phyloP scores from a whole-genome alignment of 2,797 vertebrate genomes.

The Bradypodion pumilum region DNA sequence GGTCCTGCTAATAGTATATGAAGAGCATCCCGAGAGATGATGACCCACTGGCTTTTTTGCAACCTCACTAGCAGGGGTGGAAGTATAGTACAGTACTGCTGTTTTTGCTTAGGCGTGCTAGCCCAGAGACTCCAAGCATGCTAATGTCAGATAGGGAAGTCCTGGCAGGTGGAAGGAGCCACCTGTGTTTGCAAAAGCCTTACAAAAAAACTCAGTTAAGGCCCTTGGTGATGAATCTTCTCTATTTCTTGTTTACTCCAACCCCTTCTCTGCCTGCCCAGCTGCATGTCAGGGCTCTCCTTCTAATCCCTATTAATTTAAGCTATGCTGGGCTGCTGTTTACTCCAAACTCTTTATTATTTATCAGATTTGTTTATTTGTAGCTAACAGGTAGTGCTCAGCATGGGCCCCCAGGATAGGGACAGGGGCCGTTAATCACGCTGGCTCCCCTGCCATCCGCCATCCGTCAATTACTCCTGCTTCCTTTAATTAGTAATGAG shows the following conservation, averaged over 20 bases:
- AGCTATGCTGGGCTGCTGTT: constrained; percentile 83
- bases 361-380: constrained; percentile 97
- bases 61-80: background rate
- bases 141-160: background rate
- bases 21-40: background rate
- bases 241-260: constrained; percentile 66
- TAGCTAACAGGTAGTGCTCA: constrained; percentile 95
- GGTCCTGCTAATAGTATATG: background rate
- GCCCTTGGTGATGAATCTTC: constrained; percentile 59
- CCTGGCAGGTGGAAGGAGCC: constrained; percentile 5
- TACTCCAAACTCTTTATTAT: constrained; percentile 90
- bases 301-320: constrained; percentile 98
- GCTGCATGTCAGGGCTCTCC: constrained; percentile 79
- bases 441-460: constrained; percentile 67
- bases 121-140: background rate
- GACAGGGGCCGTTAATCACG: constrained; percentile 90
- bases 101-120: background rate
- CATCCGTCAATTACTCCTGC: constrained; percentile 81
- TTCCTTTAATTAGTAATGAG: constrained; percentile 97
- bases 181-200: constrained; percentile 5
- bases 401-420: constrained; percentile 74
- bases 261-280: constrained; percentile 55
- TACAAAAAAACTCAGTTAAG: rapidly evolving
- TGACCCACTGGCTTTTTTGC: background rate
- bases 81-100: too few relatives aligned